phyloP scores from a whole-genome alignment of 1,140 invertebrate genomes.

The Melipona quadrifasciata region DNA sequence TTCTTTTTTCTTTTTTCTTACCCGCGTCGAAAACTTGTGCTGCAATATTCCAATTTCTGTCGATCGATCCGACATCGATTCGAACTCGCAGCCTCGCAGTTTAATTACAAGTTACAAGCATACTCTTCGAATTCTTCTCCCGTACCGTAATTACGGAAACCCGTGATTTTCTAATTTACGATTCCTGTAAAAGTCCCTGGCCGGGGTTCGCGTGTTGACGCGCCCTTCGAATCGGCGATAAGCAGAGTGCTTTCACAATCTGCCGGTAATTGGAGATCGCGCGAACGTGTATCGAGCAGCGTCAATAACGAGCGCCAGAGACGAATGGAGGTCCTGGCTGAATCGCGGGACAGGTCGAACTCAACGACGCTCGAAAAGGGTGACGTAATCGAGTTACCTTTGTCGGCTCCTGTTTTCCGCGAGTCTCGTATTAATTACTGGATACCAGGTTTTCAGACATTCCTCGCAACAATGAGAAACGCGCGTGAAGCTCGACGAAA shows the following conservation, averaged over 20 bases:
- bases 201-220: not conserved
- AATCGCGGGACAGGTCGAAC: not conserved
- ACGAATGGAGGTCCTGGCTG: not conserved
- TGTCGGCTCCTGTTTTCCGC: not conserved
- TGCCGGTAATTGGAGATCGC: not conserved
- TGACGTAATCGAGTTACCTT: slow-evolving; percentile 3
- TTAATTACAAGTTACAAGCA: not conserved
- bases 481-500: not conserved
- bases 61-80: too few species aligned
- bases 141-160: not conserved
- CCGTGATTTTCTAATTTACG: not conserved
- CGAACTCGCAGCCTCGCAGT: not conserved
- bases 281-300: not conserved
- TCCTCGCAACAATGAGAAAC: not conserved
- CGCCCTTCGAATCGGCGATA: not conserved
- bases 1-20: not conserved
- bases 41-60: not conserved
- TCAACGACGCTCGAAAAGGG: not conserved
- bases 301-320: slow-evolving; percentile 1
- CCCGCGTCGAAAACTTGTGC: too few species aligned
- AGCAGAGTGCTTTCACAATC: slow-evolving; percentile 14
- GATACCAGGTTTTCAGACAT: not conserved
- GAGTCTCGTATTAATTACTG: not conserved
- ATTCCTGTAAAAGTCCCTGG: not conserved
- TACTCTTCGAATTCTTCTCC: not conserved